phyloP scores from a whole-genome alignment of 2,888 invertebrate species.

The Cataglyphis altisquamis region DNA sequence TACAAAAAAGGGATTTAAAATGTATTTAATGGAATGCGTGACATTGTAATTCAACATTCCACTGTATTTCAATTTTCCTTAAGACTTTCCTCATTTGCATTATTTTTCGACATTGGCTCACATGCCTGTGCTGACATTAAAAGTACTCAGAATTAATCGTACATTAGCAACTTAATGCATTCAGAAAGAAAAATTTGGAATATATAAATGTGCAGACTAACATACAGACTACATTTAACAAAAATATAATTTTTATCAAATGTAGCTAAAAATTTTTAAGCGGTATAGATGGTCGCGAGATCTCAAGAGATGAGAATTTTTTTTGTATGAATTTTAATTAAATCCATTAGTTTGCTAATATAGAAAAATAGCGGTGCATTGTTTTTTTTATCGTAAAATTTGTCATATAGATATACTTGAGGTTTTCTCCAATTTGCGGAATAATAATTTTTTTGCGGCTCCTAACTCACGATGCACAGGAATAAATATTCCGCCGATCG shows the following conservation, averaged over 20 bases:
- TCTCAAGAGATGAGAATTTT: constrained; percentile 9
- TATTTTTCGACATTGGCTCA: background rate
- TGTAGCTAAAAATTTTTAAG: background rate
- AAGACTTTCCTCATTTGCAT: background rate
- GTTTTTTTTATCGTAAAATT: background rate
- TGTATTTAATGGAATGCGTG: too few relatives aligned
- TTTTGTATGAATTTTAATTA: constrained; percentile 10
- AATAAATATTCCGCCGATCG: background rate
- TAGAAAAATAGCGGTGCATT: background rate
- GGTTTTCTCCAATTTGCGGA: background rate
- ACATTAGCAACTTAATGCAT: background rate
- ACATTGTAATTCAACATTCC: background rate
- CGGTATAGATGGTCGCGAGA: background rate
- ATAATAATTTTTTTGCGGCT: constrained; percentile 26
- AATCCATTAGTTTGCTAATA: background rate
- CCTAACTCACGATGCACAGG: background rate
- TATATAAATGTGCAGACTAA: background rate
- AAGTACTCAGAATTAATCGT: background rate
- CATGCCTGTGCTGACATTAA: background rate
- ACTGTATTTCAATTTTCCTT: background rate
- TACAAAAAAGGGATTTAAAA: background rate
- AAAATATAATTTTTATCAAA: background rate
- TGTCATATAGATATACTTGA: background rate
- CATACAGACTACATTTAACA: background rate
- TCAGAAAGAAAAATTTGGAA: background rate